phyloP scores from a whole-genome alignment of 1,140 invertebrate species.

The Bombus haemorrhoidalis region DNA sequence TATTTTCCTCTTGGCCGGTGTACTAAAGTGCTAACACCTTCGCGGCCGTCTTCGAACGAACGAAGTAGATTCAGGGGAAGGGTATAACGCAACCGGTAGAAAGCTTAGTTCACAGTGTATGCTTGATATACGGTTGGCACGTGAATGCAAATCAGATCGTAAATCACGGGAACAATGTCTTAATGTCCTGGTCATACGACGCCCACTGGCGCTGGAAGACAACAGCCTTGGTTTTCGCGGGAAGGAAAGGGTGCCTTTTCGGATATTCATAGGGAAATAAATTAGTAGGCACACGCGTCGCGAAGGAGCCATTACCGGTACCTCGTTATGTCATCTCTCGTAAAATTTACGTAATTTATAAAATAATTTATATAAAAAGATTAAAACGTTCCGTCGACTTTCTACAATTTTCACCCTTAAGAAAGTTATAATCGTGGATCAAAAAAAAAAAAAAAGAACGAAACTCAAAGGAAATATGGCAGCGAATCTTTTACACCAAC shows the following conservation, averaged over 20 bases:
- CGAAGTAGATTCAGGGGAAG: constrained; percentile 35
- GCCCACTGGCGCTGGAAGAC: constrained; percentile 76
- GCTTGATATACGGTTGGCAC: constrained; percentile 82
- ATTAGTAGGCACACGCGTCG: constrained; percentile 73
- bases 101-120: constrained; percentile 81
- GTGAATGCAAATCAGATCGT: constrained; percentile 82
- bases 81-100: constrained; percentile 58
- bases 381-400: neutral
- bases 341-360: neutral
- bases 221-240: constrained; percentile 67
- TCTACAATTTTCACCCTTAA: neutral
- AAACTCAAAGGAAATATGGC: constrained; percentile 3
- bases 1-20: neutral
- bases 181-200: constrained; percentile 83
- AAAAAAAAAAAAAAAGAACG: neutral
- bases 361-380: neutral
- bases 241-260: constrained; percentile 73
- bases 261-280: constrained; percentile 80
- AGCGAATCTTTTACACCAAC: constrained; percentile 4
- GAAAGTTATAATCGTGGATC: neutral
- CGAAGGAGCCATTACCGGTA: constrained; percentile 63
- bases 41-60: constrained; percentile 19
- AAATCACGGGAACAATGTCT: constrained; percentile 84
- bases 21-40: constrained; percentile 41
- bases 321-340: constrained; percentile 28